Evolutionary conservation across 2,113 vertebrate species (phyloP).

Genomic region (Elaphurus davidianus): DNA sequence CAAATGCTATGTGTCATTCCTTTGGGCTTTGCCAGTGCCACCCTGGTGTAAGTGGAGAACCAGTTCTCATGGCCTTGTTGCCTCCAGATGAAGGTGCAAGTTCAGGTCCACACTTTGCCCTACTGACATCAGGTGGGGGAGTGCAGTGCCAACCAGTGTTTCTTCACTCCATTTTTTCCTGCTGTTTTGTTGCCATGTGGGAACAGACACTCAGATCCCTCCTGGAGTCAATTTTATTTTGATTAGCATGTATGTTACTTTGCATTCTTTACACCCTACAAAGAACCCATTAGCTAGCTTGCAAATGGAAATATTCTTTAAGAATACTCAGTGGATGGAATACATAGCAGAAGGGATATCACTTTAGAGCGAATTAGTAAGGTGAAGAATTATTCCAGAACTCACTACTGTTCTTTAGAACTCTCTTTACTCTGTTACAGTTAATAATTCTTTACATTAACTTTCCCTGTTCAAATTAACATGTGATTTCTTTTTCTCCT

Average conservation of each 20-base stretch:
- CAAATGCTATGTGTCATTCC: neutral
- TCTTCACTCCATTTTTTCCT: neutral
- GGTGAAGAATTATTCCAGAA: neutral
- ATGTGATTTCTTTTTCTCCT: neutral
- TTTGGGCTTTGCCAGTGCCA: neutral
- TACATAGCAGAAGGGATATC: neutral
- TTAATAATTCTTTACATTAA: neutral
- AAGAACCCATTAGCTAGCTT: neutral
- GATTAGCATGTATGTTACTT: neutral
- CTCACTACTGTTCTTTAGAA: neutral
- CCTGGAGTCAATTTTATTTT: neutral
- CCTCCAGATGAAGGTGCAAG: neutral
- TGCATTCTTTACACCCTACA: neutral
- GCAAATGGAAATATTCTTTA: neutral
- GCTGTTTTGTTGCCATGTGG: neutral
- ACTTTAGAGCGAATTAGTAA: neutral
- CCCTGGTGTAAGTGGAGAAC: neutral
- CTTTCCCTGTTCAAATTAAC: neutral
- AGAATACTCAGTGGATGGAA: neutral
- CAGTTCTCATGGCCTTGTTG: neutral
- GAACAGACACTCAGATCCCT: neutral
- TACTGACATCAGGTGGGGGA: neutral
- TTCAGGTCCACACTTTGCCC: neutral
- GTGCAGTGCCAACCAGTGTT: neutral
- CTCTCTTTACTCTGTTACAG: neutral